Percentiles rank a stretch among this genome's conserved stretches.
Evolutionary conservation across 2,797 vertebrate species (phyloP).

Genomic region (Meriones psammophilus): DNA sequence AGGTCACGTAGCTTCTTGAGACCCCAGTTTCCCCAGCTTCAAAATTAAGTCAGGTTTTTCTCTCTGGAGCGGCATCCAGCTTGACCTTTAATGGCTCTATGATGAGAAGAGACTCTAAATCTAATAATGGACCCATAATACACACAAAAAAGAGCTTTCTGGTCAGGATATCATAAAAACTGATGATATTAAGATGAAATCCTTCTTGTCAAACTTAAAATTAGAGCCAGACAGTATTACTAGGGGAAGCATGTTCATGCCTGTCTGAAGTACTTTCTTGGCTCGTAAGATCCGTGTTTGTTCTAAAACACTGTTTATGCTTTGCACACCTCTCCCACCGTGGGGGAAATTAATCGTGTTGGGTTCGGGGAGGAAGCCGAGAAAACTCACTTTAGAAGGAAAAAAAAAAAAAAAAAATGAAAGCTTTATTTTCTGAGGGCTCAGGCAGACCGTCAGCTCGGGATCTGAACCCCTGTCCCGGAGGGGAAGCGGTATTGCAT

Average conservation of each 20-base stretch:
- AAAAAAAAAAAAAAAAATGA: too few species aligned
- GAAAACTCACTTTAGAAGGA: too few species aligned
- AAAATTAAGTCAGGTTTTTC: conserved; percentile 22
- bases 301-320: not conserved
- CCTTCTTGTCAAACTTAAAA: not conserved
- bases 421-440: too few species aligned
- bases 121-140: not conserved
- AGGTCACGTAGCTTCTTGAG: not conserved
- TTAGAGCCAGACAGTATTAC: not conserved
- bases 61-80: not conserved
- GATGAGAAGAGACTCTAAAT: not conserved
- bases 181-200: not conserved
- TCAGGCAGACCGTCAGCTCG: too few species aligned
- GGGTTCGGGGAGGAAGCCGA: too few species aligned
- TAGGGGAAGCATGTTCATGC: not conserved
- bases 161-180: not conserved
- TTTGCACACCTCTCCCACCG: not conserved
- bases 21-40: not conserved
- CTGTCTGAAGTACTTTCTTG: not conserved
- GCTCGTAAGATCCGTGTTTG: not conserved
- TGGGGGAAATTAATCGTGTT: too few species aligned
- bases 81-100: not conserved
- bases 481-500: too few species aligned
- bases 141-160: not conserved
- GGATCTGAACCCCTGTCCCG: too few species aligned